Base-by-base conservation (phyloP, 2,888 invertebrate species). In the Spilarctia lutea region DNA sequence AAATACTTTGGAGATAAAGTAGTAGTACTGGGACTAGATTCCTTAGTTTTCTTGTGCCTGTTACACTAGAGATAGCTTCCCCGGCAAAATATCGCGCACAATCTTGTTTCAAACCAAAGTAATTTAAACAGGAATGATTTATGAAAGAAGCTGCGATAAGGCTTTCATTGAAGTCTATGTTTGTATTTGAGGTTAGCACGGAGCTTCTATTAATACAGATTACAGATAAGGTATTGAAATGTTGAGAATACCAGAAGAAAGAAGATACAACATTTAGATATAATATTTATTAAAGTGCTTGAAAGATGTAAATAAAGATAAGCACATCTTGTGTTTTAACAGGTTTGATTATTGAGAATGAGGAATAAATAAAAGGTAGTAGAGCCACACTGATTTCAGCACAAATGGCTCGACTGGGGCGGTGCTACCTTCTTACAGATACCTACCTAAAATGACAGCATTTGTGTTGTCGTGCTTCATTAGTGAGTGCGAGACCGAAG, bases 121-220 rank as follows among this genome's bases (percentile, higher is more conserved):
- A 79, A 82, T 82, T 82, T 82, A 83, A 79, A 82, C 82, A 77
- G 72, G 65, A 77, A 82, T 83, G 83, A 83, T 83, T 83, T 83
- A 83, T 83, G 81, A 81, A 83, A 82, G 81, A 80, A 79, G 81
- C 76, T 74, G 78, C 75, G 79, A 81, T 81, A 83, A 77, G 75
- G 78, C 77, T 78, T 83, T 69, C 78, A 80, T 78, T 80, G 72
- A 79, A 75, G 65, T 75, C 78, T 68, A 69, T 81, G 78, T 81
- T 79, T 81, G 74, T 79, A 72, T 79, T 79, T 78, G 48, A 66
- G 66, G 63, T 52, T 78, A 27, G 70, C 56, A 56, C 75, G 24
- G 42, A 75, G 75, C 65, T 75, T 68, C 74, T 68, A 73, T 79
- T 77, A 81, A 81, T 71, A 68, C 68, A 81, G 68, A 75, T 79